Conservation (phyloP, 37 sponge, comb jelly and placozoan genomes). For the Bolinopsis microptera region DNA sequence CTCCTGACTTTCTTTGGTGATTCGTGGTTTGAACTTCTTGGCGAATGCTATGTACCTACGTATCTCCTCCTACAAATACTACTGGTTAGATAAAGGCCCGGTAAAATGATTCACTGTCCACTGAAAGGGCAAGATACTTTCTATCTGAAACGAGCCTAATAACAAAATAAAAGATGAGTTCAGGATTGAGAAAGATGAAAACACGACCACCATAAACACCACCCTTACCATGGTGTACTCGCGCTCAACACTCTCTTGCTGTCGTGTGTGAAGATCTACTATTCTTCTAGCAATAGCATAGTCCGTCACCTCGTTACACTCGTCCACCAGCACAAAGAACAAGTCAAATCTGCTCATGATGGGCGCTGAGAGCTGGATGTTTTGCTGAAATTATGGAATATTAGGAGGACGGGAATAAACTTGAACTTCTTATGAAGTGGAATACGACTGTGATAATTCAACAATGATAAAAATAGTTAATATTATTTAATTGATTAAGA, state of each 20-base stretch:
- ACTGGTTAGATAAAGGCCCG: background rate
- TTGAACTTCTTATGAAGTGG: too few relatives aligned
- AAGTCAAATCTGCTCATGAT: constrained; percentile 98
- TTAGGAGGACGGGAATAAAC: too few relatives aligned
- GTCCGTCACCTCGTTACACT: constrained; percentile 98
- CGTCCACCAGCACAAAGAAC: constrained; percentile 97
- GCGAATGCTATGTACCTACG: constrained; percentile 93
- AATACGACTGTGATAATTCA: too few relatives aligned
- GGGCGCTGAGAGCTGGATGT: constrained; percentile 90
- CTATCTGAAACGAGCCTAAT: too few relatives aligned
- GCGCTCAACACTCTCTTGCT: constrained; percentile 75
- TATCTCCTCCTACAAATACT: constrained; percentile 80
- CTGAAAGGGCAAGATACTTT: background rate
- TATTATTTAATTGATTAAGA: too few relatives aligned
- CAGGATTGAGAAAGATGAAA: too few relatives aligned
- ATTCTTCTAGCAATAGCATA: constrained; percentile 97
- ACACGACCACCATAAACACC: too few relatives aligned
- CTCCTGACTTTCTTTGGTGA: constrained; percentile 82
- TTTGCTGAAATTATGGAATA: constrained; percentile 84
- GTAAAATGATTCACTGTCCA: background rate
- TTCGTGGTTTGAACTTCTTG: constrained; percentile 92
- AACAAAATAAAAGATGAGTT: too few relatives aligned
- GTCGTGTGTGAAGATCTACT: constrained; percentile 86
- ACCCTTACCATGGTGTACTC: constrained; percentile 80
- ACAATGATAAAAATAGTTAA: too few relatives aligned